Evolutionary conservation across 92 coral and sea anemone genomes (phyloP), one percentile per base, ranked within the genome.

Genomic region (Siderastrea radians): DNA sequence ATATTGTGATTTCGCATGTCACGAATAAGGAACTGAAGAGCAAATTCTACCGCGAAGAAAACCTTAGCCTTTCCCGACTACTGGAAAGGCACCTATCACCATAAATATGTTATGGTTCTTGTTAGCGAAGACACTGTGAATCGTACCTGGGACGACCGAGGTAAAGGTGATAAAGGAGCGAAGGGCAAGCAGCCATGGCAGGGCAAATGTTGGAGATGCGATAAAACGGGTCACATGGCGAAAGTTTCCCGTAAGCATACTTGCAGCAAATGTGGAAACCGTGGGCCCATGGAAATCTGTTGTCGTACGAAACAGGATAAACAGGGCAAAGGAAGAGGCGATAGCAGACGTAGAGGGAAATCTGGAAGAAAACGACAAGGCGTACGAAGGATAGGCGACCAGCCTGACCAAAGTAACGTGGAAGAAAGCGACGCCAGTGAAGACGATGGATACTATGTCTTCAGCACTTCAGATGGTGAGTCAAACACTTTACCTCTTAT

Each of bases 151-250:
- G 72, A 65, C 73, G 76, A 54, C 80, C 67, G 80, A 26, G 49
- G 67, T 55, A 82, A 82, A n/a, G 19, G 77, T 49, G 46, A 59
- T 58, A 69, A 53, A 49, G 51, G 77, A 55, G 54, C 64, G 43
- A 82, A 52, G 38, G 13, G 65, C 62, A 67, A 51, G 76, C 74
- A 81, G 74, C 65, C 51, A 49, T 82, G 64, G 68, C 68, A 67
- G 45, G 90, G 84, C 57, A 78, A 75, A 77, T 88, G 92, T 59
- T 88, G 88, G 84, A 77, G 78, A 55, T 88, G 92, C 44, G 92
- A 82, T 64, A 69, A 43, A 10, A 60, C 87, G 1, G 74, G 92
- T 51, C 87, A 88, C 72, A 45, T 72, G 19, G 91, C 78, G 17
- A 87, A 38, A 12, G 74, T 47, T 62, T 85, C 89, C 17, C 77